These are phyloP conservation scores for Cardiocondyla obscurior DNA, from an alignment of 1,140 invertebrate genomes.

Conservation along the genomic window DNA sequence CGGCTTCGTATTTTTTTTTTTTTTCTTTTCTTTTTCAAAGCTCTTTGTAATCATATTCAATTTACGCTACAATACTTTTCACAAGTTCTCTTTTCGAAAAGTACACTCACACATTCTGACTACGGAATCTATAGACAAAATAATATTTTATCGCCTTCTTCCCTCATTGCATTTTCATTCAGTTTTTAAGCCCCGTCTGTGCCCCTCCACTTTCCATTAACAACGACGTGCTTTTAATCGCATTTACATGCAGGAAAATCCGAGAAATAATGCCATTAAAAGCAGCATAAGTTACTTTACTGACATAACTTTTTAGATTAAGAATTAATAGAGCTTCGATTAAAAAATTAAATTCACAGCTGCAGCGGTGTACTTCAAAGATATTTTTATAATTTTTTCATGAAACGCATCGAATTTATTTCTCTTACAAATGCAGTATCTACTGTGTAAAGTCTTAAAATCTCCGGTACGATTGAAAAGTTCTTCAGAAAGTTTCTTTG, in stretches of 20 bases:
- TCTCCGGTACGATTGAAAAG: background rate
- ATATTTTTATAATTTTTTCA: background rate
- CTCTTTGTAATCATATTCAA: background rate
- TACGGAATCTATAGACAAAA: background rate
- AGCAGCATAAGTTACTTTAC: background rate
- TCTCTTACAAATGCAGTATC: background rate
- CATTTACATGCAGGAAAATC: slow-evolving; percentile 36
- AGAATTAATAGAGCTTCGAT: slow-evolving; percentile 7
- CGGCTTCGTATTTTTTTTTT: background rate
- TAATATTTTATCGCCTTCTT: background rate
- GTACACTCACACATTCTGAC: background rate
- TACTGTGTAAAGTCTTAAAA: background rate
- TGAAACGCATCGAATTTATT: background rate
- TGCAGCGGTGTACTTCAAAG: too few species aligned
- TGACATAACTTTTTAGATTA: slow-evolving; percentile 21
- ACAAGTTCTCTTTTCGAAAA: background rate
- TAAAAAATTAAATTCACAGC: background rate
- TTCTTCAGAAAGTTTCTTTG: background rate
- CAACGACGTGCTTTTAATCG: slow-evolving; percentile 27
- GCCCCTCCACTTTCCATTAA: slow-evolving; percentile 21
- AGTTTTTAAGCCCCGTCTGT: background rate
- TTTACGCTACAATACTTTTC: background rate
- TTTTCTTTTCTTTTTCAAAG: background rate
- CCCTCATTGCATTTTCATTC: slow-evolving; percentile 18
- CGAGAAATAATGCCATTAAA: slow-evolving; percentile 34